A percentile compares a stretch with the other conserved stretches of the same genome.
Evolutionary conservation across 2,113 vertebrate species (phyloP).

Genomic region (Cisticola juncidis): DNA sequence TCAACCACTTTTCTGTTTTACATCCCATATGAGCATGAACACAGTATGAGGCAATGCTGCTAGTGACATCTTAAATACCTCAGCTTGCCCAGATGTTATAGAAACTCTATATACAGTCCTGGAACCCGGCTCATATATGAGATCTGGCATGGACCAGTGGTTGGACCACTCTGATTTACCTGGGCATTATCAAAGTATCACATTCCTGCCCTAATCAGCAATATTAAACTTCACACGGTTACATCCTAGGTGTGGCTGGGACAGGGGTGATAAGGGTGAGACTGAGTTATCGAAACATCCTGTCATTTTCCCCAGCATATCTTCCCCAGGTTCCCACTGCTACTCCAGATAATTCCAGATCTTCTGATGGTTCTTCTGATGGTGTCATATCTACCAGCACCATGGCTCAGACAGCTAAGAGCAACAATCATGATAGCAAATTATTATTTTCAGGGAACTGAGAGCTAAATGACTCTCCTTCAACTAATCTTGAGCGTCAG

Average conservation of each 20-base stretch:
- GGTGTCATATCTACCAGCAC: neutral
- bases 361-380: neutral
- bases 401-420: neutral
- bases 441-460: neutral
- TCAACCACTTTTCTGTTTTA: neutral
- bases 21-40: neutral
- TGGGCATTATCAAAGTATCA: neutral
- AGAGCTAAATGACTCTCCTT: neutral
- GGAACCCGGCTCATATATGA: neutral
- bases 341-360: neutral
- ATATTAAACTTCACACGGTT: neutral
- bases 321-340: neutral
- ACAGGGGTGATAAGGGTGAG: neutral
- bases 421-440: neutral
- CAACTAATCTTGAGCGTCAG: neutral
- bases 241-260: neutral
- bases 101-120: neutral
- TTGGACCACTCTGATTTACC: neutral
- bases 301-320: neutral
- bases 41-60: neutral
- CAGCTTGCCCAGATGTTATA: neutral
- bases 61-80: neutral
- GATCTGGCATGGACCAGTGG: neutral
- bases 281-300: neutral
- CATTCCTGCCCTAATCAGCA: neutral